Base-by-base conservation (phyloP, 2,797 vertebrate genomes). In the Lophotriccus pileatus region DNA sequence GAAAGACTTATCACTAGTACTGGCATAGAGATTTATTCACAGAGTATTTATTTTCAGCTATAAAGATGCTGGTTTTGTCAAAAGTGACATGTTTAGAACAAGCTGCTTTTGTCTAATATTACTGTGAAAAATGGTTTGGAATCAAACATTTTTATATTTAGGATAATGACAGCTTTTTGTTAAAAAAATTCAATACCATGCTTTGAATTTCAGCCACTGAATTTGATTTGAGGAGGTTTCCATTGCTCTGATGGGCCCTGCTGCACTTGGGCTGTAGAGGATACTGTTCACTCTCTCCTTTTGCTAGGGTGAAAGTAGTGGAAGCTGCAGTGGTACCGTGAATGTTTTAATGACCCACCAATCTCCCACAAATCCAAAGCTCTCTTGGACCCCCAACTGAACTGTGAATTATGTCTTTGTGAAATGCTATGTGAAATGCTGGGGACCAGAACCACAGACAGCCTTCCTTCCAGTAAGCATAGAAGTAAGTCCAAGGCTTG, bases 1-100 rank as follows among this genome's bases (percentile, higher is more conserved):
- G 94, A 82, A 94, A 94, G 89, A 88, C 93, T 89, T 96, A 94
- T 86, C 89, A 84, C 87, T 93, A 88, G 69, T 11, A 34, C 91
- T 94, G 83, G 59, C 85, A 78, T 7, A 69, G 77, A 95, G 88
- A 94, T 95, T 95, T 96, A 94, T 90, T 89, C 74, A 21, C 86
- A 44, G 62, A 88, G 52, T 90, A 84, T 90, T 95, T 93, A 85
- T 94, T 96, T 87, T 90, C 80, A 90, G 74, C 56, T 58, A 75
- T 50, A 89, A 86, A 94, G 74, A 94, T 81, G 59, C 59, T 49
- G 83, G 73, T 89, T 94, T 91, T 95, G 80, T 96, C 8, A 21
- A 67, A 89, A 94, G 49, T 89, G 91, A 83, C 87, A 94, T 70
- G 82, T 90, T 94, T 92, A 93, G 83, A 93, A 82, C 83, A 86